These are phyloP conservation scores for Actinemys pallida DNA, from an alignment of 2,113 vertebrate genomes.

Conservation along the genomic window DNA sequence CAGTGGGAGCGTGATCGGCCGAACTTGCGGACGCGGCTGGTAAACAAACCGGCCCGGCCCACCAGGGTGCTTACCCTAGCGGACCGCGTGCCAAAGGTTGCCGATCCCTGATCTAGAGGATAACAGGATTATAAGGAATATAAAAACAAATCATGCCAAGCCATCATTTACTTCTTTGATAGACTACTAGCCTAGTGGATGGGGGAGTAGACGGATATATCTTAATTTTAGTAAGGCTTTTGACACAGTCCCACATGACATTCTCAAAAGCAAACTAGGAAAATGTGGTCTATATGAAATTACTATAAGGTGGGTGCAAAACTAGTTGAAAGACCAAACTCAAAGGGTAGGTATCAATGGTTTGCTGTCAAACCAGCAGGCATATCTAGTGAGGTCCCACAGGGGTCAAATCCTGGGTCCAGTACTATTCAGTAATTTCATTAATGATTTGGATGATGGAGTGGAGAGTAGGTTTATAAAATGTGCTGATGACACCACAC, in stretches of 20 bases:
- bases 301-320: neutral
- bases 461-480: neutral
- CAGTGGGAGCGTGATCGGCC: too few species aligned
- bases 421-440: neutral
- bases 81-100: too few species aligned
- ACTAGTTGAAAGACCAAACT: neutral
- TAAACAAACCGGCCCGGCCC: too few species aligned
- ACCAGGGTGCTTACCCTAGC: too few species aligned
- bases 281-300: neutral
- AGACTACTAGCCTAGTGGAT: neutral
- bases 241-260: neutral
- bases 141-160: neutral
- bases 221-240: neutral
- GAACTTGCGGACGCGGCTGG: too few species aligned
- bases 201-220: neutral
- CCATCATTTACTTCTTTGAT: neutral
- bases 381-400: neutral
- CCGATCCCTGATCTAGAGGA: neutral
- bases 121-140: neutral
- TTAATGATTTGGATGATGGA: neutral
- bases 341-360: neutral
- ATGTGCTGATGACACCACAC: neutral
- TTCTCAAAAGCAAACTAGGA: neutral
- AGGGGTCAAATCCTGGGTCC: neutral
- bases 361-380: neutral